Evolutionary conservation across 2,888 invertebrate genomes (phyloP), one percentile per base, ranked within the genome.

Genomic region (Cryptophagus acutangulus): DNA sequence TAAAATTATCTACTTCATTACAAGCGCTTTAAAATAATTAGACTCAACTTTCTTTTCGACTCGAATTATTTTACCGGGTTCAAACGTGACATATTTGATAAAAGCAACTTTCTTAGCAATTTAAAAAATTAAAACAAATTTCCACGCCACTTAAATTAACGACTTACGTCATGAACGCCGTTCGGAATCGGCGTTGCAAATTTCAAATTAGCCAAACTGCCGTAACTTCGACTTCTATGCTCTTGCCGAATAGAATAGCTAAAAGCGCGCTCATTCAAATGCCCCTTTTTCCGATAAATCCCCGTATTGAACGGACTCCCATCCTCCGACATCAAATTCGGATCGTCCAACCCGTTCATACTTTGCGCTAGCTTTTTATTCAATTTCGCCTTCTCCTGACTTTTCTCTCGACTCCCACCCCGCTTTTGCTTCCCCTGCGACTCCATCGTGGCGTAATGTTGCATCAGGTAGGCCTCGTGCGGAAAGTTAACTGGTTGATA

Each of bases 181-280:
- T 71, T 71, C 1, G 71, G 70, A 46, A 70, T 66, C 1, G 87
- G 86, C 51, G 84, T 84, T 55, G 86, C 88, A 70, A 92, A 92
- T 66, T 91, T 90, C 46, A 93, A 73, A 65, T 91, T 92, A 45
- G 92, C 90, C 65, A 93, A 74, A 44, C 90, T 90, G 43, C 92
- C 92, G 68, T 93, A 92, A 59, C 91, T 92, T 46, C 93, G 77
- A 65, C 91, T 91, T 51, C 93, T 79, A 65, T 93, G 92, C 66
- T 93, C 93, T 67, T 93, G 92, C 41, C 93, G 75, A 62, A 93
- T 93, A 55, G 92, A 92, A 71, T 93, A 92, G 40, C 90, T 90
- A 65, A 93, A 93, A 15, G 93, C 93, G 36, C 92, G 75, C 67
- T 93, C 93, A 69, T 93, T 93, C 51, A 93, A 71, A 61, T 93